These are phyloP conservation scores for Lysandra coridon DNA, from an alignment of 2,888 invertebrate genomes.

Conservation along the genomic window DNA sequence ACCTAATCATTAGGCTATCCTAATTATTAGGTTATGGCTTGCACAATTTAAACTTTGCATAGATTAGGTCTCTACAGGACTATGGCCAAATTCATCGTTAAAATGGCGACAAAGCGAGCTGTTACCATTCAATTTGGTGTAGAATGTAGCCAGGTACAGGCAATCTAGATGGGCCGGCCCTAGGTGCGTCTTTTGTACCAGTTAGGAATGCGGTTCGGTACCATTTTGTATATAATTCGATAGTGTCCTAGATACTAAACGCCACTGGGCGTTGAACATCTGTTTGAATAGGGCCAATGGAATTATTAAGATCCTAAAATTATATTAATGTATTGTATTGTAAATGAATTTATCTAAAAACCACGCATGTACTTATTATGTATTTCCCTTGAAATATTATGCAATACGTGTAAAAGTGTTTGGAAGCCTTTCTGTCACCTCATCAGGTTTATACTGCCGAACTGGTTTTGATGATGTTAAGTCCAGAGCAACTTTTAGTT, in stretches of 20 bases:
- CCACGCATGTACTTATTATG: no score
- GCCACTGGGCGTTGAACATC: background rate
- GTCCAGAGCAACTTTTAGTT: no score
- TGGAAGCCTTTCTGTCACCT: no score
- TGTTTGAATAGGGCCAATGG: background rate
- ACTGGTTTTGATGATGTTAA: no score
- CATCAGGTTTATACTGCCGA: no score
- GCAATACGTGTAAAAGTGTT: no score
- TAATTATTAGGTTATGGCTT: background rate
- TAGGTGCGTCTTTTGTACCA: conserved; percentile 25
- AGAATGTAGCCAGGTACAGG: conserved; percentile 11
- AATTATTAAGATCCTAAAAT: background rate
- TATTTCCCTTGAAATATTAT: no score
- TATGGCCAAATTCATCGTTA: background rate
- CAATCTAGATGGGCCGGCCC: conserved; percentile 16
- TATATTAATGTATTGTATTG: no score
- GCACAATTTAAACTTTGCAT: background rate
- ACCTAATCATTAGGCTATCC: no score
- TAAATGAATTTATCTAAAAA: no score
- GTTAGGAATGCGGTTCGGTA: conserved; percentile 20
- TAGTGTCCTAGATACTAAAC: conserved; percentile 12
- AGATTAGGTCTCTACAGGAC: background rate
- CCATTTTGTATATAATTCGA: conserved; percentile 12
- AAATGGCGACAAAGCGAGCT: background rate
- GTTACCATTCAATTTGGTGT: conserved; percentile 15